Percentiles rank a stretch among this genome's conserved stretches.
Conservation (phyloP, 2,113 vertebrate genomes). For the Probosciger aterrimus region DNA sequence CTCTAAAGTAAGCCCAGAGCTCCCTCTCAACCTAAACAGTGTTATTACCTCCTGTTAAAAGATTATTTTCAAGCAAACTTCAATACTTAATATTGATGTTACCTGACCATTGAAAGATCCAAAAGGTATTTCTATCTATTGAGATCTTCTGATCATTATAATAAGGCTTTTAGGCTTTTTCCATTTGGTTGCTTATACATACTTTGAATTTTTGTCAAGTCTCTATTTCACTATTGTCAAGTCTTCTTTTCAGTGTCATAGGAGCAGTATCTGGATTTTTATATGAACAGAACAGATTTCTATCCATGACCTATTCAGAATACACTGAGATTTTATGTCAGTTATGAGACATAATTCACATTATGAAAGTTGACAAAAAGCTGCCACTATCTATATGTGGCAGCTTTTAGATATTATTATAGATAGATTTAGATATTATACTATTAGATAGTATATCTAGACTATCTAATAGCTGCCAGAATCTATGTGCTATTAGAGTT, state of each 20-base stretch:
- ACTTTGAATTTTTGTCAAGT: not conserved
- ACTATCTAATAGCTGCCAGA: too few species aligned
- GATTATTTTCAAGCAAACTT: not conserved
- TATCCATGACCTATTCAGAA: not conserved
- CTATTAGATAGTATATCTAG: too few species aligned
- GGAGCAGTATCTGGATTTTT: not conserved
- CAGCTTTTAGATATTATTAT: too few species aligned
- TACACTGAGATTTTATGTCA: slow-evolving; percentile 7
- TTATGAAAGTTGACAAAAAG: not conserved
- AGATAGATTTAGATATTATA: too few species aligned
- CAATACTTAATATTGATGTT: not conserved
- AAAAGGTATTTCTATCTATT: not conserved
- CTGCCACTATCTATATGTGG: not conserved
- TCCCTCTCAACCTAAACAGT: not conserved
- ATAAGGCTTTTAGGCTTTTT: not conserved
- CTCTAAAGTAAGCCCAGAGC: not conserved
- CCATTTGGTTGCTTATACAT: not conserved
- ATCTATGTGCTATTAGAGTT: not conserved
- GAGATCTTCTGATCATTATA: not conserved
- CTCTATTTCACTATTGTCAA: not conserved
- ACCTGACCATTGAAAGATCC: not conserved
- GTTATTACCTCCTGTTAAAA: not conserved
- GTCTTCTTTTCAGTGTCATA: not conserved
- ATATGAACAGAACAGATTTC: not conserved
- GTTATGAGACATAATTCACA: not conserved